Evolutionary conservation across 2,113 vertebrate genomes (phyloP).

Genomic region (Marmota flaviventris): DNA sequence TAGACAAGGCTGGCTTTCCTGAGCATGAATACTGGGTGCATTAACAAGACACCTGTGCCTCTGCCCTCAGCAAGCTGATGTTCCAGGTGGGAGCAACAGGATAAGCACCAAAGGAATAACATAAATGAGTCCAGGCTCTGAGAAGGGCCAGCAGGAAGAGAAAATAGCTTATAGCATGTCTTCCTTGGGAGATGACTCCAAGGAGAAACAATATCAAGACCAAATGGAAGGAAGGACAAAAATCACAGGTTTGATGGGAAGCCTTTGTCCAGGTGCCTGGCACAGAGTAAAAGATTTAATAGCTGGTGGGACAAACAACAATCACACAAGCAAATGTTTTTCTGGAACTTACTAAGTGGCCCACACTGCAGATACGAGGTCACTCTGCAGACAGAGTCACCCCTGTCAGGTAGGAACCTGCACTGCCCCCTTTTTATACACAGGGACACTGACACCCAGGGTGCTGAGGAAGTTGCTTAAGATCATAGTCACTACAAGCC

Average conservation of each 20-base stretch:
- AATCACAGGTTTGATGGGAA: neutral
- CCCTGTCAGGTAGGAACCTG: neutral
- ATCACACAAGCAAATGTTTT: neutral
- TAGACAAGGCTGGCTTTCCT: neutral
- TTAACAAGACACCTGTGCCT: neutral
- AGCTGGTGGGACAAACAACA: neutral
- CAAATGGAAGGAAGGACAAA: conserved; percentile 27
- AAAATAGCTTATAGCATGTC: neutral
- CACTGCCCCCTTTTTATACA: neutral
- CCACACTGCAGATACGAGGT: neutral
- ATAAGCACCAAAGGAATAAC: neutral
- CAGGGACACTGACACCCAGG: neutral
- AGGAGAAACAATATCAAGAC: neutral
- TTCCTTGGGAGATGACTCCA: neutral
- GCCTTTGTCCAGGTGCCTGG: neutral
- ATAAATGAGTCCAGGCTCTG: neutral
- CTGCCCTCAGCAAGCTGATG: neutral
- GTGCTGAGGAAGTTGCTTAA: neutral
- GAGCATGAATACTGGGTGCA: neutral
- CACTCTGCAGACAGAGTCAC: neutral
- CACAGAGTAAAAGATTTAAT: neutral
- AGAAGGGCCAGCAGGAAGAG: neutral
- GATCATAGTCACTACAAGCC: neutral
- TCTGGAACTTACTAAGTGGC: neutral
- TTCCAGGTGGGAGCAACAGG: too few species aligned